These are phyloP conservation scores for Echinops telfairi DNA, from an alignment of 2,113 vertebrate species.

Conservation along the genomic window DNA sequence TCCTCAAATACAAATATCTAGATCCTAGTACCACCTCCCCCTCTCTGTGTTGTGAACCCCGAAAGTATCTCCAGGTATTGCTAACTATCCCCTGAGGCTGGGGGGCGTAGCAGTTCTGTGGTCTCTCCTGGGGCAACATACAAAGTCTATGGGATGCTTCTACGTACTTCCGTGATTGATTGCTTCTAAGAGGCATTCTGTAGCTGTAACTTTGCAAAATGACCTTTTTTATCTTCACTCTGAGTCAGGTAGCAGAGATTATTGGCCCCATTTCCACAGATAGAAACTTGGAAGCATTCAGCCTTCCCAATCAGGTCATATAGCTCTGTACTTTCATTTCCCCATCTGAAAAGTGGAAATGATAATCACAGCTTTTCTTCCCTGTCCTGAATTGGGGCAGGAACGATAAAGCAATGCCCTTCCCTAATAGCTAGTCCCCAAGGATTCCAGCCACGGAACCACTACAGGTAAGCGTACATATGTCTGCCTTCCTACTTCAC, in stretches of 20 bases:
- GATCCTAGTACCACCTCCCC: neutral
- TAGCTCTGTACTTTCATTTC: slow-evolving; percentile 54
- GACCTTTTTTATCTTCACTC: slow-evolving; percentile 71
- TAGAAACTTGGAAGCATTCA: slow-evolving; percentile 62
- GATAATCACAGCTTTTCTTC: slow-evolving; percentile 53
- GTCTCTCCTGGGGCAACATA: neutral
- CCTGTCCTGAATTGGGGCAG: neutral
- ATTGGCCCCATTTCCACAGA: slow-evolving; percentile 77
- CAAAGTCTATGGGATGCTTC: neutral
- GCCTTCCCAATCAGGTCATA: slow-evolving; percentile 69
- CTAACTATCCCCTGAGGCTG: neutral
- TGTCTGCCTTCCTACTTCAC: slow-evolving; percentile 57
- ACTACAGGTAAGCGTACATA: slow-evolving; percentile 57
- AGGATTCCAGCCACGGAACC: neutral
- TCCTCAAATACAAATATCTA: neutral
- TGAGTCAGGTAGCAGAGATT: slow-evolving; percentile 73
- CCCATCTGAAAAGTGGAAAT: slow-evolving; percentile 68
- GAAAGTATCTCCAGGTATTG: neutral
- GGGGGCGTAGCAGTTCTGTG: neutral
- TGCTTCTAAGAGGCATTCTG: slow-evolving; percentile 54
- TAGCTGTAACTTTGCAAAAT: slow-evolving; percentile 56
- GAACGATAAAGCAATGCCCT: neutral
- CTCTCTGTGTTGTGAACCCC: neutral
- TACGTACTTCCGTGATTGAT: slow-evolving; percentile 47
- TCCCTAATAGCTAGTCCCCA: neutral